Conservation (phyloP, 2,888 invertebrate species). For the Mythimna impura region DNA sequence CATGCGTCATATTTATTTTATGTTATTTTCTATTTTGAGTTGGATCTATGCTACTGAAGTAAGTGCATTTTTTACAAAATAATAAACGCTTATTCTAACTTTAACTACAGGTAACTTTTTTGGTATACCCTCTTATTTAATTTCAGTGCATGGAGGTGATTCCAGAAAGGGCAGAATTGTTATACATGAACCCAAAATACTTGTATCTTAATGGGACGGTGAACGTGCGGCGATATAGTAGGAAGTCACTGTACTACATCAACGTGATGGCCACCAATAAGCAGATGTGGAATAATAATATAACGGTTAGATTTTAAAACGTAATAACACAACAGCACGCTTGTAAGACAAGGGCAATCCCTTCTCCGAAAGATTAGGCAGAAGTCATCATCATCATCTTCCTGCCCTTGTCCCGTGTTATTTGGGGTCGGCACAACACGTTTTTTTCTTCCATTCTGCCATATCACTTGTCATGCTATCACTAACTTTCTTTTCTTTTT, state of each 20-base stretch:
- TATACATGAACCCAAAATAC: constrained; percentile 23
- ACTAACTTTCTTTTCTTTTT: too few relatives aligned
- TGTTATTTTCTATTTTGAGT: constrained; percentile 13
- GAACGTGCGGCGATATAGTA: constrained; percentile 45
- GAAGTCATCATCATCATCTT: too few relatives aligned
- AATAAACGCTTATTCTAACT: too few relatives aligned
- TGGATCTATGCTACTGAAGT: constrained; percentile 28
- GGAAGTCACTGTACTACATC: constrained; percentile 32
- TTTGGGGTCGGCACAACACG: too few relatives aligned
- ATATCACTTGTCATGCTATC: too few relatives aligned
- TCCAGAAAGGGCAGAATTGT: constrained; percentile 28
- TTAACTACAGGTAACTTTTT: not conserved
- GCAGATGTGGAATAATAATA: constrained; percentile 21
- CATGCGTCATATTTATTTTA: constrained; percentile 6
- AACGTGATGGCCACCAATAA: constrained; percentile 8
- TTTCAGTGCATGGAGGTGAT: constrained; percentile 37
- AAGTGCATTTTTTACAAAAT: constrained; percentile 24
- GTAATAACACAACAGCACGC: too few relatives aligned
- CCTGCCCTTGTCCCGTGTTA: too few relatives aligned
- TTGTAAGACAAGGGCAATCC: too few relatives aligned
- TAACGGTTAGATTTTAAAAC: constrained; percentile 27
- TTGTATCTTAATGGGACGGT: constrained; percentile 2
- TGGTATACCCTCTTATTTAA: not conserved
- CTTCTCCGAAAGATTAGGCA: too few relatives aligned
- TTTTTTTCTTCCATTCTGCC: too few relatives aligned